Base-by-base conservation (phyloP, 2,888 invertebrate species). In the Drosophila robusta region DNA sequence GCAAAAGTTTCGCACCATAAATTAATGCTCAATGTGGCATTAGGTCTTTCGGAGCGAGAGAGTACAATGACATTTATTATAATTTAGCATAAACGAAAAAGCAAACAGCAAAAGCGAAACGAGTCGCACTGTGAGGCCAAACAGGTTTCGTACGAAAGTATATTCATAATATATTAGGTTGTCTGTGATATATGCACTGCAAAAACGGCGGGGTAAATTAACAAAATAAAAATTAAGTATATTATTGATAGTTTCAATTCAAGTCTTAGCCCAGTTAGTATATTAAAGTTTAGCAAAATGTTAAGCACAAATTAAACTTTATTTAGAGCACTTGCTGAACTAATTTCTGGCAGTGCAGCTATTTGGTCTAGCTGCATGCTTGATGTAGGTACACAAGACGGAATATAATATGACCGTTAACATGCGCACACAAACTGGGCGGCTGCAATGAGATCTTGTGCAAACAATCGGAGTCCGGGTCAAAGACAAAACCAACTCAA, bases 31-130 rank as follows among this genome's bases (percentile, higher is more conserved):
- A 63, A 81, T 83, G 85, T 75, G 78, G 81, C 78, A 66, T 72
- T 77, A 51, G 78, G 73, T 77, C 64, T 72, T 55, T 56, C 46
- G 68, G 58, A 64, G 44, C 64, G 70, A 73, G 44, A 66, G 70
- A 73, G 73, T 52, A 78, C 73, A 81, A 81, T 80, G 87, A 89
- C 88, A 89, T 89, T 87, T 89, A 89, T 87, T 87, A 81, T 89
- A 87, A 89, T 87, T 85, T 87, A 84, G 57, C 66, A 70, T 71
- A 64, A 60, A 66, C 46, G 42, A 68, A 70, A 41, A 39, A 29
- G 45, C 51, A 29, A 69, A 74, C 57, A 54, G 49, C 41, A 39
- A 47, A 47, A 47, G 49, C 50, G 39, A 32, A 54, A 36, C 26
- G 36, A 45, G 47, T 1, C 14, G 24, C 16, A 55, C 24, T 63